Percentiles rank a stretch among this genome's conserved stretches.
phyloP scores from a whole-genome alignment of 2,797 vertebrate species.

The Alca torda region DNA sequence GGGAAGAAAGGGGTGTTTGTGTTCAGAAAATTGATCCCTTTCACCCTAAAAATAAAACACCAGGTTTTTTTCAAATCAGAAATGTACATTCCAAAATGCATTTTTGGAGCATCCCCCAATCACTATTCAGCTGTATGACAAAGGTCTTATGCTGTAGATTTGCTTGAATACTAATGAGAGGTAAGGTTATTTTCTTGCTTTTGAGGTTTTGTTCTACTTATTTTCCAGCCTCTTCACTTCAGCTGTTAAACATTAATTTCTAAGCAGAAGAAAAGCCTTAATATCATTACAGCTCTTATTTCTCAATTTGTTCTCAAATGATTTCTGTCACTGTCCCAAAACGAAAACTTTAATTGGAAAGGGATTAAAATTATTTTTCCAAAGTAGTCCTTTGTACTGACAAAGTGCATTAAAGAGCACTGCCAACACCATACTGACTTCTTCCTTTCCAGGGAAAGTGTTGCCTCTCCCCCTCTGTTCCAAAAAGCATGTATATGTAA shows the following conservation, averaged over 20 bases:
- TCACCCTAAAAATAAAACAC: neutral
- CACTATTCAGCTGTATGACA: neutral
- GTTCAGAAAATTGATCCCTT: neutral
- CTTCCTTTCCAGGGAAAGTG: neutral
- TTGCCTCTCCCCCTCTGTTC: neutral
- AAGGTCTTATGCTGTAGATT: neutral
- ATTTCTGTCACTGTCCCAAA: neutral
- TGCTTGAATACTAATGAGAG: neutral
- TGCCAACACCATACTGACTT: neutral
- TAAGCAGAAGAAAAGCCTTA: neutral
- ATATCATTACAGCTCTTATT: neutral
- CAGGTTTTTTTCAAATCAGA: neutral
- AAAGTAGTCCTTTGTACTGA: neutral
- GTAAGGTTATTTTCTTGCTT: neutral
- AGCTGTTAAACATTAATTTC: neutral
- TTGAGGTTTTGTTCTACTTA: neutral
- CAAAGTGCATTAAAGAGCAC: neutral
- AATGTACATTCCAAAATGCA: neutral
- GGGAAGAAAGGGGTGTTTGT: neutral
- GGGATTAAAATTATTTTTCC: neutral
- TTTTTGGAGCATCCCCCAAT: neutral
- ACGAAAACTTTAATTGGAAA: conserved; percentile 16
- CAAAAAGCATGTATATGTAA: neutral
- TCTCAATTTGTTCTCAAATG: neutral
- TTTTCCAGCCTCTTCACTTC: conserved; percentile 1